Evolutionary conservation across 2,888 invertebrate species (phyloP).

Genomic region (Steinernema scapterisci): DNA sequence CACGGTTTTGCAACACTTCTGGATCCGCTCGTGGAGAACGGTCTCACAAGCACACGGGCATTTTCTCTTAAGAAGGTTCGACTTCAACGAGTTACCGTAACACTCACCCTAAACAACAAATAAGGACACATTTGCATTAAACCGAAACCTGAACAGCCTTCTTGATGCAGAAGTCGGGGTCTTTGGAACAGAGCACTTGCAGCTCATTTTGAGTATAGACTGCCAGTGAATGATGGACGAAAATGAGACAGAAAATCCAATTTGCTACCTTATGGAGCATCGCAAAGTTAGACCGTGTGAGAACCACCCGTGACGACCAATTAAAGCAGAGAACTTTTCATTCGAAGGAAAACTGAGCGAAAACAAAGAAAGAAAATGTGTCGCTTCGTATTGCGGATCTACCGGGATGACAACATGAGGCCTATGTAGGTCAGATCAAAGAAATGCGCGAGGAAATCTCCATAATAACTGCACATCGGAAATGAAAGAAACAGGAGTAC

Average conservation of each 20-base stretch:
- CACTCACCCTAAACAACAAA: conserved; percentile 47
- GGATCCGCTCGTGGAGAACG: conserved; percentile 52
- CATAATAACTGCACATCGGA: background rate
- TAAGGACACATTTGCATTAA: background rate
- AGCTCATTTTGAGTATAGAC: conserved; percentile 34
- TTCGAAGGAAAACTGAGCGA: background rate
- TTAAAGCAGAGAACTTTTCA: background rate
- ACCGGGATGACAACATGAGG: background rate
- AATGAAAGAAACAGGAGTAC: background rate
- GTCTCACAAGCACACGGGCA: conserved; percentile 52
- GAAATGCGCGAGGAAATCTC: conserved; percentile 2
- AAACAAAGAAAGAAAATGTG: conserved; percentile 27
- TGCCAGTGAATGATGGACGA: background rate
- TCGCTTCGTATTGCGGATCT: conserved; percentile 23
- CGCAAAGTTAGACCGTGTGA: no score
- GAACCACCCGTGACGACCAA: background rate
- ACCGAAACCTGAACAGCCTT: conserved; percentile 43
- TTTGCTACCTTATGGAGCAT: no score
- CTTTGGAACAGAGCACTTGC: conserved; percentile 45
- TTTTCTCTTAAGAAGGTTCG: conserved; percentile 49
- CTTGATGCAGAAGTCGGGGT: conserved; percentile 48
- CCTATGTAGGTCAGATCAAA: conserved; percentile 14
- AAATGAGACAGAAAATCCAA: no score
- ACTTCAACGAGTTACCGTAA: conserved; percentile 52
- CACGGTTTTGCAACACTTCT: conserved; percentile 56